Evolutionary conservation across 2,888 invertebrate species (phyloP), one percentile per base, ranked within the genome.

Genomic region (Horisme vitalbata): DNA sequence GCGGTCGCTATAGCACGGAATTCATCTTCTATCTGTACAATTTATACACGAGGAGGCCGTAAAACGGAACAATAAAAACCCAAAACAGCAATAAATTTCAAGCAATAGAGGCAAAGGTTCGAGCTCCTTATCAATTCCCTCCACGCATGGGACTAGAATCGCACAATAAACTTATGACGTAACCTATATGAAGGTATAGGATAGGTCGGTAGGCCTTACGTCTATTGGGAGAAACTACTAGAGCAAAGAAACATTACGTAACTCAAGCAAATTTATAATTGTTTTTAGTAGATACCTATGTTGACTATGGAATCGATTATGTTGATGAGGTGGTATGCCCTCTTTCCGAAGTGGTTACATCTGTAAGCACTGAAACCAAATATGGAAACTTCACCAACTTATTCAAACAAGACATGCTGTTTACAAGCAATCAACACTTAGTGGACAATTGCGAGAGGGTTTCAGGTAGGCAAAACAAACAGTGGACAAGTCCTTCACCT

Each of bases 1-100:
- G 83, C 80, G 86, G 83, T 83, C 79, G 80, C 71, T 78, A 65
- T 72, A 79, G 75, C 71, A 72, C 72, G 76, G 79, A 85, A 88
- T 88, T 85, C 84, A 85, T 87, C 85, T 87, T 87, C 81, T 89
- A 88, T 87, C 89, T 87, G 76, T 80, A 79, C 83, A 83, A 88
- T 89, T 89, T 89, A 89, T 88, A 83, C 72, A 82, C 83, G 86
- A 77, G 77, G 75, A 86, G 84, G 89, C 85, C 85, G 86, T 90
- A 90, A 90, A 90, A 88, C 88, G 86, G 85, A 90, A 90, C 90
- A 90, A 90, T 90, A 90, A 90, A 90, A 90, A 90, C 89, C 89
- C 90, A 90, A 90, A 90, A 90, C 90, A 90, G 88, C 85, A 84
- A 90, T 90, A 90, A 90, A 90, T 90, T 90, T 87, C 79, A 73